Percentiles rank a stretch among this genome's conserved stretches.
These are phyloP conservation scores for Eulemur rufifrons DNA, from an alignment of 2,113 vertebrate genomes.

Conservation along the genomic window DNA sequence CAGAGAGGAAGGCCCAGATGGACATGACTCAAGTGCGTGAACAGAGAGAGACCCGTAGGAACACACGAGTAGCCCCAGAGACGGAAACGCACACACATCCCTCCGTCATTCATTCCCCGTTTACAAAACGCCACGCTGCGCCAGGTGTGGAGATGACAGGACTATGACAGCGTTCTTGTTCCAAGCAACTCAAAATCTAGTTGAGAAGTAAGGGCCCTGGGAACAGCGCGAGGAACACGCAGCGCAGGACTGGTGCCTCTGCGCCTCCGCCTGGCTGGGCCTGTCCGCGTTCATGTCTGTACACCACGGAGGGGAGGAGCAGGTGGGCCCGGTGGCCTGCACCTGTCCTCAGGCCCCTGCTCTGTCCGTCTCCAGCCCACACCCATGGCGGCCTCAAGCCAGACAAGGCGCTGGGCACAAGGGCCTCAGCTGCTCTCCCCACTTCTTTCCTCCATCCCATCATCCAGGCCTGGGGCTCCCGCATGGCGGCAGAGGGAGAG, in stretches of 20 bases:
- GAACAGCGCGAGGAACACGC: no score
- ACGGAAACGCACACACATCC: rapidly evolving
- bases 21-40: rapidly evolving
- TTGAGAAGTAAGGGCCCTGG: not conserved
- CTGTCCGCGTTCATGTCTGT: rapidly evolving
- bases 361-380: not conserved
- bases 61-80: no score
- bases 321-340: not conserved
- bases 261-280: rapidly evolving
- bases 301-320: no score
- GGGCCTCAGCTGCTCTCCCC: not conserved
- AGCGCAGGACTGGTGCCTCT: not conserved
- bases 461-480: not conserved
- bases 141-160: not conserved
- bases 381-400: not conserved
- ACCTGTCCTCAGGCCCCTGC: not conserved
- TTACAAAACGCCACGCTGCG: not conserved
- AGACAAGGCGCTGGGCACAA: not conserved
- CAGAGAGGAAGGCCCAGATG: not conserved
- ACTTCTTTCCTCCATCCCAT: no score
- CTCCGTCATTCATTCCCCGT: rapidly evolving
- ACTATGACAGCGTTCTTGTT: no score
- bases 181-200: not conserved
- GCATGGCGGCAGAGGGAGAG: not conserved
- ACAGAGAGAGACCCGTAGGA: not conserved